Conservation (phyloP, 2,113 vertebrate genomes). For the Macrotus californicus region DNA sequence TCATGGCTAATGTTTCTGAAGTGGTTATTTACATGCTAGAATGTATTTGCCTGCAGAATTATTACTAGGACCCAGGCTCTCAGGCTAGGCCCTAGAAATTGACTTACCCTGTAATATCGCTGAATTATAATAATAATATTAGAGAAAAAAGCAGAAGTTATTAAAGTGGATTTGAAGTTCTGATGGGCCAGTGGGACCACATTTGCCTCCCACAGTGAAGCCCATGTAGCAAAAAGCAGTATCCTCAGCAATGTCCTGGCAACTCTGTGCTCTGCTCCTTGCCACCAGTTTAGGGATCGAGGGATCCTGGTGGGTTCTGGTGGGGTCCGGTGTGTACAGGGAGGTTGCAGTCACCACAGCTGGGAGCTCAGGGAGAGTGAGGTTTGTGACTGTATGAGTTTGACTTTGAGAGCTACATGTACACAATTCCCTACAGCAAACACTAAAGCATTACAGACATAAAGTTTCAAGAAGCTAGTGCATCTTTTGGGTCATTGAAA, state of each 20-base stretch:
- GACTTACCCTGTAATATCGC: not conserved
- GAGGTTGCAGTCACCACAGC: not conserved
- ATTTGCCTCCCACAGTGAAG: not conserved
- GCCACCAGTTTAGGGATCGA: not conserved
- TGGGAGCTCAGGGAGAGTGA: not conserved
- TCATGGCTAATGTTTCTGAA: not conserved
- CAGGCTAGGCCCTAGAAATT: not conserved
- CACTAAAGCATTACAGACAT: not conserved
- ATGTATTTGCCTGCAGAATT: not conserved
- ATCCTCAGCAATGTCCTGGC: not conserved
- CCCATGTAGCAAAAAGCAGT: not conserved
- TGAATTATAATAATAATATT: not conserved
- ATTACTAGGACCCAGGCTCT: not conserved
- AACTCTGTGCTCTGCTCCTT: fast-evolving
- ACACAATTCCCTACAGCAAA: not conserved
- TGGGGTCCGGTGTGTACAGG: fast-evolving
- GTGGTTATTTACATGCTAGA: not conserved
- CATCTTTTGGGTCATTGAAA: not conserved
- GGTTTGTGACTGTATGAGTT: not conserved
- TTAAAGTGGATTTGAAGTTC: no score
- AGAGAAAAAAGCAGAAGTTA: not conserved
- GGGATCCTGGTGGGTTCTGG: not conserved
- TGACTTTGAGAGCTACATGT: not conserved
- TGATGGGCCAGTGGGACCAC: not conserved
- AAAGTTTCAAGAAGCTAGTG: not conserved